A percentile compares a stretch with the other conserved stretches of the same genome.
Conservation (phyloP, 2,888 invertebrate species). For the Deilephila elpenor region DNA sequence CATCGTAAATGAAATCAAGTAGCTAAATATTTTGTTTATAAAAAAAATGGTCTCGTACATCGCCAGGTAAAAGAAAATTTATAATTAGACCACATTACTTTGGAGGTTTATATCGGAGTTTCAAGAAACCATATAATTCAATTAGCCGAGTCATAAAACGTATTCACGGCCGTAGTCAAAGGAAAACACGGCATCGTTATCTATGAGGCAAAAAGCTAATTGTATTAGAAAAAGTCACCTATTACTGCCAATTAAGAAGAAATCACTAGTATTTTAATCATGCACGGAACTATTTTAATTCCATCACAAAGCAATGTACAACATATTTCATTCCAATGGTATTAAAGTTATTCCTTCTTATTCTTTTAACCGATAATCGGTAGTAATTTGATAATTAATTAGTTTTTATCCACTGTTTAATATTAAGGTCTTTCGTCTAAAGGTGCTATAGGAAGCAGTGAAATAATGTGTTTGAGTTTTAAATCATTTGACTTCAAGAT, state of each 20-base stretch:
- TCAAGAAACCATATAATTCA: conserved; percentile 19
- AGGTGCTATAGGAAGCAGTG: too few relatives aligned
- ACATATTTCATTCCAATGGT: not conserved
- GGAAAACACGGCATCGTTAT: conserved; percentile 7
- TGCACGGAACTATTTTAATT: not conserved
- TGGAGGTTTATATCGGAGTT: not conserved
- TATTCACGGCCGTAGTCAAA: conserved; percentile 22
- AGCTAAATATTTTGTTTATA: not conserved
- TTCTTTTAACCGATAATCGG: not conserved
- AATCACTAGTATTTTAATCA: not conserved
- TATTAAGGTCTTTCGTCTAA: too few relatives aligned
- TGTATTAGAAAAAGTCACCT: conserved; percentile 14
- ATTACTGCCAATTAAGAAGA: conserved; percentile 4
- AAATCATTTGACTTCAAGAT: too few relatives aligned
- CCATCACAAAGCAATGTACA: not conserved
- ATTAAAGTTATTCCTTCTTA: not conserved
- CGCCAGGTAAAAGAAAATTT: not conserved
- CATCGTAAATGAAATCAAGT: too few relatives aligned
- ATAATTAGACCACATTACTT: not conserved
- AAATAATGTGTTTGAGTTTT: too few relatives aligned
- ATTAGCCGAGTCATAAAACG: conserved; percentile 12
- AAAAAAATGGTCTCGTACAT: too few relatives aligned
- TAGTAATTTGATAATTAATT: not conserved
- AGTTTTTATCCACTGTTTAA: not conserved
- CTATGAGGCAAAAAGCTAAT: conserved; percentile 12